Evolutionary conservation across 2,797 vertebrate genomes (phyloP), one percentile per base, ranked within the genome.

Genomic region (Fringilla coelebs): DNA sequence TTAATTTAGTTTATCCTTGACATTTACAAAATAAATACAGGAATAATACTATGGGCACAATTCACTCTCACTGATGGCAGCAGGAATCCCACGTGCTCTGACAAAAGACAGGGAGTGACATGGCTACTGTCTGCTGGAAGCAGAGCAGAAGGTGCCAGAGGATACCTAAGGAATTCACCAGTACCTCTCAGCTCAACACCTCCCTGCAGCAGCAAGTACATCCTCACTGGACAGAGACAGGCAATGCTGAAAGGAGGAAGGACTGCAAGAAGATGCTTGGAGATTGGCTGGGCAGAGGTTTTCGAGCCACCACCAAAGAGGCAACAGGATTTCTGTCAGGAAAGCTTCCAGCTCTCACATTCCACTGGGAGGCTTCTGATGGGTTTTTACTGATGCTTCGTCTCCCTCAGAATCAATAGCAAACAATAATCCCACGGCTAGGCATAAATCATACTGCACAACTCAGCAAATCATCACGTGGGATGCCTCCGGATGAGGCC

Each of bases 11-110:
- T 88, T 34, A 81, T 83, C 43, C 31, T 26, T 92, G 85, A 92
- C 88, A 87, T 90, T 88, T 90, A 84, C 29, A 91, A 93, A 96
- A 93, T 58, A 90, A 95, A 93, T 45, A 78, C 61, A n/a, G 77
- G 76, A 92, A 36, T 58, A 76, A 51, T 26, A 72, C 58, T 26
- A 6, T 4, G 26, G 71, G 40, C 40, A 80, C 71, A 68, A 61
- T 17, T 78, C 71, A 45, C 45, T 62, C 88, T n/a, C 36, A 4
- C n/a, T 20, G 54, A 48, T 54, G 65, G 58, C 86, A 54, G 80
- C 43, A 38, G 51, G 32, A 60, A 54, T 17, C 65, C 13, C 29
- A 29, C 0, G 0, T 7, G 10, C 14, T n/a, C 41, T 4, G 7
- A 61, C 4, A 13, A 38, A 19, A 41, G 5, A 25, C 8, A 12